A percentile compares a stretch with the other conserved stretches of the same genome.
phyloP scores from a whole-genome alignment of 64 coral and sea anemone genomes.

The Actinia equina region DNA sequence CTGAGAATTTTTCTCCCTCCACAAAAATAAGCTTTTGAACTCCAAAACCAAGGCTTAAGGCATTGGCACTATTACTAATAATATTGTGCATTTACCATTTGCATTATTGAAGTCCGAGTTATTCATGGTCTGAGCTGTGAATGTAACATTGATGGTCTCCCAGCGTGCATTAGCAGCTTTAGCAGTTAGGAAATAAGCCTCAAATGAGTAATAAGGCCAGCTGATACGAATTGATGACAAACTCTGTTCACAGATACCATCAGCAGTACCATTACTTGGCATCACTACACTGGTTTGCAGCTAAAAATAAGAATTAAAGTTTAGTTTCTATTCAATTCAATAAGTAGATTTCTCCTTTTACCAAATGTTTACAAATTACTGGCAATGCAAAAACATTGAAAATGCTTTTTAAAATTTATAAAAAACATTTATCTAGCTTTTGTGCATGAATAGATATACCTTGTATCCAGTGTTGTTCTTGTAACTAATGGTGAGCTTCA shows the following conservation, averaged over 20 bases:
- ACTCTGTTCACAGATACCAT: not conserved
- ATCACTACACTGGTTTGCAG: not conserved
- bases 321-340: not conserved
- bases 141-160: not conserved
- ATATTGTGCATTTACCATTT: not conserved
- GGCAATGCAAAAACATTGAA: too few species aligned
- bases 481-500: not conserved
- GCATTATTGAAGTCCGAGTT: not conserved
- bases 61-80: not conserved
- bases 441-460: not conserved
- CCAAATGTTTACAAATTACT: too few species aligned
- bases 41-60: too few species aligned
- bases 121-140: not conserved
- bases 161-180: not conserved
- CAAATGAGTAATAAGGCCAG: not conserved
- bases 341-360: too few species aligned
- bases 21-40: too few species aligned
- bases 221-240: not conserved
- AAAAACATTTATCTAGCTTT: too few species aligned
- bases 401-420: too few species aligned
- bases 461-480: not conserved
- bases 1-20: too few species aligned
- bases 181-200: not conserved
- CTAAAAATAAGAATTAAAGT: not conserved
- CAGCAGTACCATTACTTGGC: not conserved